These are phyloP conservation scores for Puffinus mauretanicus DNA, from an alignment of 2,113 vertebrate genomes.

Conservation along the genomic window DNA sequence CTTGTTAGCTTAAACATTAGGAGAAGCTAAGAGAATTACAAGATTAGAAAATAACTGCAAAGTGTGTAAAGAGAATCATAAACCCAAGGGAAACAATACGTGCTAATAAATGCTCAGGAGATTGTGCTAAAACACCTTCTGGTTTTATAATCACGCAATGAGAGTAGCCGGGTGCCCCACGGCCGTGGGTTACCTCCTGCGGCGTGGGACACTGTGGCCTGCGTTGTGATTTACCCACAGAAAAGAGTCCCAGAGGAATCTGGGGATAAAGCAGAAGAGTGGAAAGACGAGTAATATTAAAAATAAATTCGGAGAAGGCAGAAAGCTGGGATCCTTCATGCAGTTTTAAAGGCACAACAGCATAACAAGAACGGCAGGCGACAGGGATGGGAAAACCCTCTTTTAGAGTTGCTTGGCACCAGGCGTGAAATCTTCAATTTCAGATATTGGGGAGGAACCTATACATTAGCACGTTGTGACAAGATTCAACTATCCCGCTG, in stretches of 20 bases:
- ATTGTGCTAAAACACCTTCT: background rate
- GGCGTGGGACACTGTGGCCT: background rate
- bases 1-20: background rate
- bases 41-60: constrained; percentile 9
- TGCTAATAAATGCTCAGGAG: constrained; percentile 24
- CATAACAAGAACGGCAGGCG: background rate
- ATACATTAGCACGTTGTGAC: background rate
- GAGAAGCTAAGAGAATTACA: constrained; percentile 8
- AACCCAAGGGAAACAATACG: background rate
- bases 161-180: background rate
- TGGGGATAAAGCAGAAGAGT: background rate
- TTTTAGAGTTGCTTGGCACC: background rate
- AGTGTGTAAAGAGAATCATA: background rate
- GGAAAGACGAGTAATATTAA: background rate
- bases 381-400: background rate
- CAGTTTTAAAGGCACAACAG: background rate
- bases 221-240: background rate
- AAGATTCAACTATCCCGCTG: background rate
- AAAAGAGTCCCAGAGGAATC: background rate
- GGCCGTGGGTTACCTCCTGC: background rate
- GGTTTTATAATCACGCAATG: background rate
- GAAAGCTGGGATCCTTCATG: background rate
- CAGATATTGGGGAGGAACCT: background rate
- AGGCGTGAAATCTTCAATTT: background rate
- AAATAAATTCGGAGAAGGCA: constrained; percentile 15